Evolutionary conservation across 37 sponge, comb jelly and placozoan species (phyloP), one percentile per base, ranked within the genome.

Genomic region (Hexactinellida sp.): DNA sequence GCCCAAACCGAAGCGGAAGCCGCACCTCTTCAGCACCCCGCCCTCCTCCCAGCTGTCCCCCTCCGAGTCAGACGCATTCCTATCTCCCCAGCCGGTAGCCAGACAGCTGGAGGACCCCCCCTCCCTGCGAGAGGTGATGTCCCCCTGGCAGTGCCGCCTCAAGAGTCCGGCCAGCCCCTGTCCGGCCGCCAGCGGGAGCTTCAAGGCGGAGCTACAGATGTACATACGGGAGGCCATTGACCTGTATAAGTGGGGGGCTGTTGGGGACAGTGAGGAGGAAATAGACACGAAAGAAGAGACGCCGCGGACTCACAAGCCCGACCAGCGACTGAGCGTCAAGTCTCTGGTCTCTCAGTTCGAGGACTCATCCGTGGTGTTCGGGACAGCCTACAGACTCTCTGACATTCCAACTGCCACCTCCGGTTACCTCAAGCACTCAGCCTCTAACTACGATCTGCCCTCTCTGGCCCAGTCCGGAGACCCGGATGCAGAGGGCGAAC

Each of bases 1-100:
- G 25, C 76, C 76, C 13, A 63, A 63, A 63, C 76, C 76, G 25
- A 63, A 63, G 76, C 25, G 76, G 76, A 63, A 63, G 76, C 76
- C 76, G 5, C 34, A 63, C 13, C 76, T 63, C 76, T 63, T 63
- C 34, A 47, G 16, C 52, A n/a, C 76, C 34, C 34, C 76, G 25
- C 76, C 76, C 32, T 25, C 76, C 30, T 63, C 76, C 34, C 47
- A 41, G 47, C n/a, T n/a, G n/a, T n/a, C n/a, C n/a, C n/a, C n/a
- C n/a, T 16, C 52, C 9, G 76, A 23, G 5, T 10, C 76, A 63
- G 76, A 63, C 34, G 13, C 21, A 7, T 25, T 21, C 28, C 3
- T 28, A 10, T n/a, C 76, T 10, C 30, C 76, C 34, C 76, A 63
- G 76, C 76, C 13, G 34, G 13, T 7, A 7, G 25, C 34, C 28